Evolutionary conservation across 1,140 invertebrate genomes (phyloP).

Genomic region (Nebria ingens): DNA sequence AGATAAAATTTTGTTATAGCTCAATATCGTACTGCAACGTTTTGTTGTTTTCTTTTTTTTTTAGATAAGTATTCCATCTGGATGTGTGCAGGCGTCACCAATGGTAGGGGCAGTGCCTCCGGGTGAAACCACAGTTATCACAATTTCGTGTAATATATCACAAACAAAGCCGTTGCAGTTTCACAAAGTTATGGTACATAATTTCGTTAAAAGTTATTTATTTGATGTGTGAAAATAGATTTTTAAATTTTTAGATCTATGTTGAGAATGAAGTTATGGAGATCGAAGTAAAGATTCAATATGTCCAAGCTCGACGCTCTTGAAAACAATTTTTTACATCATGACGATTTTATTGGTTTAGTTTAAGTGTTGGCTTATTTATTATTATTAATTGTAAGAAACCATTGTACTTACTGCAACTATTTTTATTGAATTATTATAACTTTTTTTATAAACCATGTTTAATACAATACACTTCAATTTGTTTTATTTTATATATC

Average conservation of each 20-base stretch:
- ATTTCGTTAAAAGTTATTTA: not conserved
- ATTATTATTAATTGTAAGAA: no score
- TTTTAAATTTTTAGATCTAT: not conserved
- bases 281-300: not conserved
- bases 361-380: no score
- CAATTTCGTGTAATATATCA: not conserved
- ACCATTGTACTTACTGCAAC: no score
- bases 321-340: constrained; percentile 3
- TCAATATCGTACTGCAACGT: no score
- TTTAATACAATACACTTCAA: no score
- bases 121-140: not conserved
- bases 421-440: no score
- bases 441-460: no score
- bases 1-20: no score
- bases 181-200: not conserved
- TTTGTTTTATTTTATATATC: no score
- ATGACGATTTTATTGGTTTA: no score
- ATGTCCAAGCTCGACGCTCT: not conserved
- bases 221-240: not conserved
- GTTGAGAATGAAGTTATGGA: constrained; percentile 3
- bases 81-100: not conserved
- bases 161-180: not conserved
- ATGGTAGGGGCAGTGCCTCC: not conserved
- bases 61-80: not conserved
- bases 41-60: no score